Base-by-base conservation (phyloP, 2,888 invertebrate species). In the Athalia rosae region DNA sequence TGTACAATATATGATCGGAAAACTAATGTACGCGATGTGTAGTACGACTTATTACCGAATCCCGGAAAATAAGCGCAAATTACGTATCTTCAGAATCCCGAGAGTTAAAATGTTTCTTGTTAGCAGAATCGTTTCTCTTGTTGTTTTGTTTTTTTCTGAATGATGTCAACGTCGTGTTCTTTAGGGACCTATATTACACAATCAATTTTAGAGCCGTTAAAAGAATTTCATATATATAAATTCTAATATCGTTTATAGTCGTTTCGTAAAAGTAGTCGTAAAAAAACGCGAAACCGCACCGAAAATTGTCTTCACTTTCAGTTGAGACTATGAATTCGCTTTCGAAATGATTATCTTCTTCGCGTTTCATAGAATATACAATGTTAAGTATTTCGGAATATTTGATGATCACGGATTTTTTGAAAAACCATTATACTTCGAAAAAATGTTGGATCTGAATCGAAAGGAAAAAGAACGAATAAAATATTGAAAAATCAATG, bases 1-100 rank as follows among this genome's bases (percentile, higher is more conserved):
- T 88, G 85, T 89, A 89, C 88, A 88, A 28, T 84, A 84, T 88
- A 53, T 87, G 85, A 86, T 87, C 86, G 87, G 86, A 86, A 85
- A 85, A 13, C n/a, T 43, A 45, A 11, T n/a, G 8, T 4, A 13
- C 9, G 41, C 9, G 41, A 41, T n/a, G 53, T 4, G 28, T 67
- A 7, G 63, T n/a, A 11, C 8, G 63, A 63, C 28, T 28, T 41
- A 63, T n/a, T 63, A 7, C 41, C 8, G 28, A 43, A 43, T n/a
- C n/a, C 45, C 13, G 7, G 58, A 71, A 71, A 58, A 13, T 64
- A 4, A 64, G 13, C 45, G 45, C 4, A 13, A n/a, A 15, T 53
- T 2, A 28, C 11, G 41, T 9, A 56, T 45, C 43, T 58, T 71
- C 45, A 8, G 45, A 59, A 59, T 53, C 59, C 13, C 41, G 43